These are phyloP conservation scores for Chrysomela aeneicollis DNA, from an alignment of 2,888 invertebrate genomes.

Conservation along the genomic window DNA sequence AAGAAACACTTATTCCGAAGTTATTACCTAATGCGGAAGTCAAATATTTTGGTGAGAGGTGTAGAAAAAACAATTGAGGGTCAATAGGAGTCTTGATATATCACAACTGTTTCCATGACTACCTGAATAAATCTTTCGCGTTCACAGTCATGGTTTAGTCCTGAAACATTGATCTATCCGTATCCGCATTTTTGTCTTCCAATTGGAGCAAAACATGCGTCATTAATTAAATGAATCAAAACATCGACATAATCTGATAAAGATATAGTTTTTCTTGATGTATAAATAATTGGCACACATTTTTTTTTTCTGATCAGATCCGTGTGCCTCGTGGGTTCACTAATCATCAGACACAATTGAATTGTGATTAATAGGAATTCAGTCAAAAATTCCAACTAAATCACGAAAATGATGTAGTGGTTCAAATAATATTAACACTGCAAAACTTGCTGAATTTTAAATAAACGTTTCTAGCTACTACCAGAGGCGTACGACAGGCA, in stretches of 20 bases:
- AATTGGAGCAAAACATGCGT: constrained; percentile 2
- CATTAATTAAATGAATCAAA: not conserved
- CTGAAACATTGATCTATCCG: not conserved
- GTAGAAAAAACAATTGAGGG: constrained; percentile 8
- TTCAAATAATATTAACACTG: no score
- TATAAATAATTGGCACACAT: not conserved
- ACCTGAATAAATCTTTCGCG: not conserved
- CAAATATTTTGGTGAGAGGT: constrained; percentile 17
- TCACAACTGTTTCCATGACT: no score
- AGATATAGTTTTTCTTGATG: not conserved
- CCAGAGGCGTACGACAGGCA: no score
- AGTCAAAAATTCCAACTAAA: no score
- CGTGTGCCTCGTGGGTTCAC: not conserved
- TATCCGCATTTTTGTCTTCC: constrained; percentile 1
- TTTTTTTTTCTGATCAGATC: not conserved
- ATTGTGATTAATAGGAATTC: not conserved
- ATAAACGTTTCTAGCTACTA: no score
- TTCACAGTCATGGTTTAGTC: not conserved
- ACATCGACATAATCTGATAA: not conserved
- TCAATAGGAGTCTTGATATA: not conserved
- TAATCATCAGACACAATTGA: not conserved
- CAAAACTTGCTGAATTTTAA: no score
- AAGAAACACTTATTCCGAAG: no score
- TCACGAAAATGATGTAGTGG: no score
- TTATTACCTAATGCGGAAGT: constrained; percentile 16